Evolutionary conservation across 2,797 vertebrate species (phyloP).

Genomic region (Syndactyla subalaris): DNA sequence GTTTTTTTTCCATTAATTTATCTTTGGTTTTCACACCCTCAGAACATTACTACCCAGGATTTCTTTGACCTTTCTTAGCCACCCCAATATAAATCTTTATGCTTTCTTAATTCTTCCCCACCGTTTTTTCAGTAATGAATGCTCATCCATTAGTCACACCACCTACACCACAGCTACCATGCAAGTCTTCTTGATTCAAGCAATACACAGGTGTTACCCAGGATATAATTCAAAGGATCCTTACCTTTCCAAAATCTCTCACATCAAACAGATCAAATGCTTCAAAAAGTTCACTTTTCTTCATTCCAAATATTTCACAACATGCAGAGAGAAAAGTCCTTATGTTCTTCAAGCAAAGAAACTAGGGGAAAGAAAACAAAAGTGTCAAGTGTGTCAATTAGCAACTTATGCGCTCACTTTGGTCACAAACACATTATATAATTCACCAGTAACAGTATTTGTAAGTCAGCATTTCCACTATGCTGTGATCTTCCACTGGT

Average conservation of each 20-base stretch:
- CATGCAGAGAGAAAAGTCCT: conserved; percentile 92
- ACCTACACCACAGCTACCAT: not conserved
- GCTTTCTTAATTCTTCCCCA: not conserved
- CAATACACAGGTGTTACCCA: not conserved
- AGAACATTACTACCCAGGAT: not conserved
- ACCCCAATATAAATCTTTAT: not conserved
- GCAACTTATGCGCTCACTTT: not conserved
- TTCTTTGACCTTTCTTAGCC: not conserved
- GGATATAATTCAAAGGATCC: not conserved
- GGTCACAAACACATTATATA: not conserved
- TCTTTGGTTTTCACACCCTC: not conserved
- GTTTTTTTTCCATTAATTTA: not conserved
- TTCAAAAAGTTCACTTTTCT: conserved; percentile 95
- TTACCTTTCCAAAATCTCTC: conserved; percentile 98
- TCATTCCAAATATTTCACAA: conserved; percentile 91
- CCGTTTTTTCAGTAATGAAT: not conserved
- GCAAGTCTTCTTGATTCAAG: not conserved
- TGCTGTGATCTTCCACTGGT: not conserved
- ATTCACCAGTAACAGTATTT: not conserved
- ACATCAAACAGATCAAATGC: conserved; percentile 98
- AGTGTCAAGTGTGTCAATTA: not conserved
- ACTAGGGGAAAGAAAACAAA: conserved; percentile 77
- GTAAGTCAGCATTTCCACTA: not conserved
- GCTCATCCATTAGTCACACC: not conserved
- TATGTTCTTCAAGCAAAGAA: conserved; percentile 99